Evolutionary conservation across 1,140 invertebrate species (phyloP), one percentile per base, ranked within the genome.

Genomic region (Neelides sp.): DNA sequence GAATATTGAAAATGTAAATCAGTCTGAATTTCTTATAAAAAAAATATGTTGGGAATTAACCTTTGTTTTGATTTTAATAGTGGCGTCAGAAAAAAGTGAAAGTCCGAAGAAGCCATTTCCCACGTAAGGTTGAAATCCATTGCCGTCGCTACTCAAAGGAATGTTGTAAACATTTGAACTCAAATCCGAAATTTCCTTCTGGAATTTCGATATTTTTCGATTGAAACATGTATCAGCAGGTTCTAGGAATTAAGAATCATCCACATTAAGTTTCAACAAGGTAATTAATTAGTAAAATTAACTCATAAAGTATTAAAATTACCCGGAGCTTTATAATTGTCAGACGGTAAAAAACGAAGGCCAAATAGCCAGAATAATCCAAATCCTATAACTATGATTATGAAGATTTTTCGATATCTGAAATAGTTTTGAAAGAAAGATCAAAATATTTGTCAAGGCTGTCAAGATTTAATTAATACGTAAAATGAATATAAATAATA

Each of bases 41-140:
- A 4, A 13, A 34, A 41, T 7, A 5, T 4, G 12, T 50, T 36
- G 12, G 3, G 4, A 32, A 27, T 12, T 34, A 50, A 59, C 58
- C 42, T 43, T 37, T 17, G 41, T 15, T 65, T 80, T 80, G 32
- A 84, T 77, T 52, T 79, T 79, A 12, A 89, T 59, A 48, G 75
- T 72, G 30, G 77, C 73, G 51, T 82, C 74, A 23, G 75, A 70
- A 48, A 75, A 68, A 19, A 85, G 64, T 27, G 77, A 69, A 20
- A 82, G 58, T 1, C 80, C 83, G 55, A 86, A 68, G 42, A 79
- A 68, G 3, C 85, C 84, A 72, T 90, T 87, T 45, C 83, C 85
- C 24, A 85, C 73, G 65, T 85, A 86, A 61, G 82, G 78, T 61
- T 82, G 71, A 64, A 77, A 83, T 47, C 73, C 68, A 42, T 75